A percentile compares a stretch with the other conserved stretches of the same genome.
Evolutionary conservation across 2,113 vertebrate genomes (phyloP).

Genomic region (Galemys pyrenaicus): DNA sequence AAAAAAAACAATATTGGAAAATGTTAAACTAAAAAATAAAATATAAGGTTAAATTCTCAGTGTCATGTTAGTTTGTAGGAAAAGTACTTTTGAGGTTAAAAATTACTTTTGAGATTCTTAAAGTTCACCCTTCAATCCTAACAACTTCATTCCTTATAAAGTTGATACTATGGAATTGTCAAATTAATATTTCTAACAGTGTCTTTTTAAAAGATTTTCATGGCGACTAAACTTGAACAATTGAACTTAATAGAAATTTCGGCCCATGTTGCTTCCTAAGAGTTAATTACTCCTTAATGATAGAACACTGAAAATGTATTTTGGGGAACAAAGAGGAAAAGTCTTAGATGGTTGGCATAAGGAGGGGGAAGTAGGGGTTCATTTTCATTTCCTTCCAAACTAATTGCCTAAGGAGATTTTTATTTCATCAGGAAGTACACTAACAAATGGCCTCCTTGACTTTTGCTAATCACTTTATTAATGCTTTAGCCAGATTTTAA

Average conservation of each 20-base stretch:
- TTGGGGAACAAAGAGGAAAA: conserved; percentile 38
- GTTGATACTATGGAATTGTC: not conserved
- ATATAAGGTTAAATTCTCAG: not conserved
- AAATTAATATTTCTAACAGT: not conserved
- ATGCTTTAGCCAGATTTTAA: conserved; percentile 64
- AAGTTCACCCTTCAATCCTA: not conserved
- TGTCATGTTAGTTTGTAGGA: not conserved
- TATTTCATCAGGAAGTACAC: conserved; percentile 67
- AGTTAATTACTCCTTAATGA: not conserved
- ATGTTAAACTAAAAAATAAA: not conserved
- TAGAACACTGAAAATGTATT: conserved; percentile 38
- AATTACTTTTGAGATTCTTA: not conserved
- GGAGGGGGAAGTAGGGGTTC: conserved; percentile 53
- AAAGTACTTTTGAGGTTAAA: not conserved
- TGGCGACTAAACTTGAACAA: not conserved
- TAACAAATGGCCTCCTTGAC: conserved; percentile 66
- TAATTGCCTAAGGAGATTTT: conserved; percentile 58
- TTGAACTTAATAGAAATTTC: conserved; percentile 19
- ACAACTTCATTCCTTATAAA: not conserved
- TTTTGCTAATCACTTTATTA: conserved; percentile 67
- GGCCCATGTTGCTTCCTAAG: not conserved
- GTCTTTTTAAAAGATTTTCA: not conserved
- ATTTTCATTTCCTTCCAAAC: conserved; percentile 73
- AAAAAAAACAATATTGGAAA: too few relatives aligned
- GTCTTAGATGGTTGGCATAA: conserved; percentile 33